Conservation (phyloP, 1,140 invertebrate genomes). For the Bombus difficillimus region DNA sequence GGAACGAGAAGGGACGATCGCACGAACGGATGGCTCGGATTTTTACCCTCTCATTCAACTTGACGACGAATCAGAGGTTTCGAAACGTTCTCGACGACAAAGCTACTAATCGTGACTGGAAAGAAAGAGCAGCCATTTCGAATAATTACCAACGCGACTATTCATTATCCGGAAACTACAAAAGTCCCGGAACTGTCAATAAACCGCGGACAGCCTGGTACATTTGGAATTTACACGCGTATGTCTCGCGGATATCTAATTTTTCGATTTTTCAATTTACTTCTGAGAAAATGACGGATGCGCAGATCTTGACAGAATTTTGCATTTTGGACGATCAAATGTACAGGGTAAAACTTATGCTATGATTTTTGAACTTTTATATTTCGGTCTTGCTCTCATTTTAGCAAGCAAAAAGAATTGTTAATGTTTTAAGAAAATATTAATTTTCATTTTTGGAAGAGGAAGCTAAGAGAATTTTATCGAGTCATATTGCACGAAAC, state of each 20-base stretch:
- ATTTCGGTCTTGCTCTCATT: too few species aligned
- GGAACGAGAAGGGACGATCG: background rate
- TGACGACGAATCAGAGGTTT: slow-evolving; percentile 45
- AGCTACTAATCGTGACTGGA: slow-evolving; percentile 66
- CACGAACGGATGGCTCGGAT: background rate
- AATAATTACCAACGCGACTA: slow-evolving; percentile 65
- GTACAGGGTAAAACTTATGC: too few species aligned
- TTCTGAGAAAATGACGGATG: background rate
- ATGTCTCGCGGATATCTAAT: background rate
- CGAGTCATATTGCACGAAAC: background rate
- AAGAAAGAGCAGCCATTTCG: slow-evolving; percentile 65
- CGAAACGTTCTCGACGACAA: slow-evolving; percentile 51
- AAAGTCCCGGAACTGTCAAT: slow-evolving; percentile 69
- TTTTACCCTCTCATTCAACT: slow-evolving; percentile 64
- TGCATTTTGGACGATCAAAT: too few species aligned
- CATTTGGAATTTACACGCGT: background rate
- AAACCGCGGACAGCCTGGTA: slow-evolving; percentile 47
- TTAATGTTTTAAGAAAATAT: too few species aligned
- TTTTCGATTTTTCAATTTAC: background rate
- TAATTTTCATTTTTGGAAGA: background rate
- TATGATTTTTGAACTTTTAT: too few species aligned
- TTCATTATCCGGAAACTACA: slow-evolving; percentile 65
- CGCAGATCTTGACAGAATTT: background rate
- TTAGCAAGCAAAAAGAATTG: too few species aligned
- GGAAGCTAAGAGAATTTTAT: background rate